Percentiles rank a stretch among this genome's conserved stretches.
These are phyloP conservation scores for Antheraea pernyi DNA, from an alignment of 1,140 invertebrate genomes.

Conservation along the genomic window DNA sequence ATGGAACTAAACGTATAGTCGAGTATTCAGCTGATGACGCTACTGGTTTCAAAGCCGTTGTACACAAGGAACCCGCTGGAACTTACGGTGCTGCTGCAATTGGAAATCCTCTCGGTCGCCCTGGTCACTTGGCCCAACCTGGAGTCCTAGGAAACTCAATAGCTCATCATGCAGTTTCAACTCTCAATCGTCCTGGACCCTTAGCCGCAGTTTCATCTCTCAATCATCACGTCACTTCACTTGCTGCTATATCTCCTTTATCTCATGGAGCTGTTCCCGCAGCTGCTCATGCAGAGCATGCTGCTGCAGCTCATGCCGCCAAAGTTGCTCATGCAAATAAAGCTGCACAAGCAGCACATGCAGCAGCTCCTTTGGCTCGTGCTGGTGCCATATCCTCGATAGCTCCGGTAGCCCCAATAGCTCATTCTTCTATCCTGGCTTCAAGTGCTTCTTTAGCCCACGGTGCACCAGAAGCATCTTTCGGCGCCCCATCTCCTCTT, in stretches of 20 bases:
- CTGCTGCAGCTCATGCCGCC: conserved; percentile 13
- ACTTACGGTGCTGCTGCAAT: not conserved
- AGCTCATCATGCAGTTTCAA: not conserved
- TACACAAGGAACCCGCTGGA: conserved; percentile 63
- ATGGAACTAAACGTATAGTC: conserved; percentile 72
- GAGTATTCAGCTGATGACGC: conserved; percentile 72
- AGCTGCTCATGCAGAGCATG: conserved; percentile 34
- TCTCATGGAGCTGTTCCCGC: conserved; percentile 15
- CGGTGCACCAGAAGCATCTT: conserved; percentile 27
- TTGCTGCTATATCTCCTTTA: conserved; percentile 29
- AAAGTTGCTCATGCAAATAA: conserved; percentile 4
- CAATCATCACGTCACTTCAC: not conserved
- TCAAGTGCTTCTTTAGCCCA: conserved; percentile 5
- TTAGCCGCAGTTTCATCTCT: conserved; percentile 19
- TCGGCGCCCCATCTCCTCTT: conserved; percentile 31
- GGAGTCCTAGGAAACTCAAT: not conserved
- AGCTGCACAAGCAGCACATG: conserved; percentile 2
- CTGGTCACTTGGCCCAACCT: conserved; percentile 8
- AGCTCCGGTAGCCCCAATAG: not conserved
- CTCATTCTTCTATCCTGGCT: too few relatives aligned
- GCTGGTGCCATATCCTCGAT: not conserved
- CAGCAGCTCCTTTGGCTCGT: conserved; percentile 6
- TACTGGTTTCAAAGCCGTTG: conserved; percentile 75
- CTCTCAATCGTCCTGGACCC: not conserved
- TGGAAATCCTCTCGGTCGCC: conserved; percentile 9